Base-by-base conservation (phyloP, 2,797 vertebrate species). In the Oryzias dopingdopingensis region DNA sequence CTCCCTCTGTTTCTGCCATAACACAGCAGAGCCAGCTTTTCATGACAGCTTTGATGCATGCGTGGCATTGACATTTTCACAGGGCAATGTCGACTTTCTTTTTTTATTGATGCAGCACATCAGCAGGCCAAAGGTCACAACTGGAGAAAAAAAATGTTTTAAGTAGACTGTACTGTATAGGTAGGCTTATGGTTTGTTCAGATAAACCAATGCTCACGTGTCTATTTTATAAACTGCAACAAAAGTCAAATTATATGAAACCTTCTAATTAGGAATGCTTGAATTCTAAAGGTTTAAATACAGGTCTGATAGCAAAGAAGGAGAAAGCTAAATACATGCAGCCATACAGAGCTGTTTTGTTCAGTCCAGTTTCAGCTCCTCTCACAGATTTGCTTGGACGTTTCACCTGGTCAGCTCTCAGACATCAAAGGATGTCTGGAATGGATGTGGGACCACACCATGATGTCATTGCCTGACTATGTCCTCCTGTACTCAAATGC, bases 371-470 rank as follows among this genome's bases (percentile, higher is more conserved):
- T 32, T 62, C 73, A 78, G 65, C 56, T 49, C 42, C 15, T 59
- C 58, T 75, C 40, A 50, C 40, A 60, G 62, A 76, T 72, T 44
- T 47, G 58, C 62, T 52, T 1, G 2, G 76, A 22, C 61, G 52
- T 79, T 81, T 81, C 63, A 87, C 76, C 76, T 83, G 73, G 67
- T 83, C 74, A 65, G 62, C 78, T 70, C 76, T 77, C 26, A 67
- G 60, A 79, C 72, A 79, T 86, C 77, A 82, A 81, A 84, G 86
- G 47, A 10, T 40, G 56, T 67, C 76, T 66, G 64, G 59, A 77
- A 72, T 51, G 51, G 46, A 59, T 75, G 70, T 65, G 44, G 52
- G 70, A 69, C 74, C 70, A 81, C 46, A 81, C 46, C 60, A 73
- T 83, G 76, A 77, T 76, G 76, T 85, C 81, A 81, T 48, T 42